phyloP scores from a whole-genome alignment of 2,888 invertebrate species.

The Cyaniris semiargus region DNA sequence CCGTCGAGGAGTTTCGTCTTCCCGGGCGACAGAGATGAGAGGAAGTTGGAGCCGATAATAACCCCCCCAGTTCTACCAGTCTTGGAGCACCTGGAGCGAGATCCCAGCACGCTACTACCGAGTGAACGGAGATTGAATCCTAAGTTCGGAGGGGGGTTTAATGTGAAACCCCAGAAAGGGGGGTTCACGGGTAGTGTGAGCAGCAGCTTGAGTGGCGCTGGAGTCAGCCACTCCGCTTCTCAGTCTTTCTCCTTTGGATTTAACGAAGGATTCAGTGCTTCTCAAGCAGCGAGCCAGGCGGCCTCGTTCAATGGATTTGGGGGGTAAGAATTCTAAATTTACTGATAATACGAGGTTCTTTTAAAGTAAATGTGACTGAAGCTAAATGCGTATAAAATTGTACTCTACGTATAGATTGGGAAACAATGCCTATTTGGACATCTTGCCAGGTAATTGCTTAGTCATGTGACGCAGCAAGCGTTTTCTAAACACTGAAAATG shows the following conservation, averaged over 20 bases:
- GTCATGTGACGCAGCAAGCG: not conserved
- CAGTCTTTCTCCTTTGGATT: conserved; percentile 76
- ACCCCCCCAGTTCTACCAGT: conserved; percentile 76
- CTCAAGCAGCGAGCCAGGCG: conserved; percentile 74
- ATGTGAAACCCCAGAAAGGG: conserved; percentile 66
- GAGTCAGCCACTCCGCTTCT: conserved; percentile 70
- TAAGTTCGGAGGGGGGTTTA: conserved; percentile 67
- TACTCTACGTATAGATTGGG: not conserved
- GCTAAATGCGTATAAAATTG: not conserved
- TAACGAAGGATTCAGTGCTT: conserved; percentile 73
- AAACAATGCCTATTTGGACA: not conserved
- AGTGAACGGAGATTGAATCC: conserved; percentile 59
- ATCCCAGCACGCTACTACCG: conserved; percentile 71
- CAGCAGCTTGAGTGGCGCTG: conserved; percentile 66
- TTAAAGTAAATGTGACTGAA: no score
- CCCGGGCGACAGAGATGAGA: conserved; percentile 64
- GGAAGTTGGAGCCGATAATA: conserved; percentile 68
- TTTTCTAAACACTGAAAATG: not conserved
- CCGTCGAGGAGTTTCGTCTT: conserved; percentile 67
- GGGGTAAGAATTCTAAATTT: conserved; percentile 56
- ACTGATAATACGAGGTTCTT: not conserved
- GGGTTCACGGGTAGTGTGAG: conserved; percentile 70
- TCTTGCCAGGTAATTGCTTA: not conserved
- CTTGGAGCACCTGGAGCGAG: conserved; percentile 74
- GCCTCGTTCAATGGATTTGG: conserved; percentile 73